Evolutionary conservation across 1,140 invertebrate species (phyloP), one percentile per base, ranked within the genome.

Genomic region (Bactericera cockerelli): DNA sequence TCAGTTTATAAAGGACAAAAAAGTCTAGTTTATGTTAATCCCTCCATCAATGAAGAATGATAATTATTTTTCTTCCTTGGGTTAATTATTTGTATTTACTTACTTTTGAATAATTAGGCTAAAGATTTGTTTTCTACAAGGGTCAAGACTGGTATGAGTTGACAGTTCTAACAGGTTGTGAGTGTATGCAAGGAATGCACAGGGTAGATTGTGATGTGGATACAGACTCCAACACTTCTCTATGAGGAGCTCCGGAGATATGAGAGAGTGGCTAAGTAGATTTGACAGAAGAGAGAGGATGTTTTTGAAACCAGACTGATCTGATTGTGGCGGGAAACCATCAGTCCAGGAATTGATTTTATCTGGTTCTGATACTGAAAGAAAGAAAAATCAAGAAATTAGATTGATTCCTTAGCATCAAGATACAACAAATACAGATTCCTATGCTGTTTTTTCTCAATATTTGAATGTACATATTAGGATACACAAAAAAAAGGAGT

Each of bases 81-180:
- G n/a, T n/a, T n/a, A n/a, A n/a, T n/a, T n/a, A n/a, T n/a, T n/a
- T n/a, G n/a, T n/a, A 24, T 58, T 3, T 26, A 66, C 66, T 73
- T 74, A 84, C 79, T 79, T 84, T 58, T 81, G 77, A 65, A 86
- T 75, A 58, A 87, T 76, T 61, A 86, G 70, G 62, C 76, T 71
- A 13, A 88, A 66, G 54, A 87, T 75, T 19, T 79, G 71, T 56
- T 71, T 70, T 59, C 77, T 71, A 39, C 81, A 69, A 16, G 72
- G 68, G 26, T 82, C 80, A 4, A 31, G 4, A 31, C 28, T 6
- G 57, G 81, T 75, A 67, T 87, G 86, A 22, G 78, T 70, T 13
- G 78, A 67, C 31, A 87, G 72, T 69, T 76, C 71, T 8, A 88
- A 68, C 21, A 86, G 63, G 71, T 83, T 81, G 59, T 78, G 73